A percentile compares a stretch with the other conserved stretches of the same genome.
Conservation (phyloP, 2,888 invertebrate species). For the Nowickia ferox region DNA sequence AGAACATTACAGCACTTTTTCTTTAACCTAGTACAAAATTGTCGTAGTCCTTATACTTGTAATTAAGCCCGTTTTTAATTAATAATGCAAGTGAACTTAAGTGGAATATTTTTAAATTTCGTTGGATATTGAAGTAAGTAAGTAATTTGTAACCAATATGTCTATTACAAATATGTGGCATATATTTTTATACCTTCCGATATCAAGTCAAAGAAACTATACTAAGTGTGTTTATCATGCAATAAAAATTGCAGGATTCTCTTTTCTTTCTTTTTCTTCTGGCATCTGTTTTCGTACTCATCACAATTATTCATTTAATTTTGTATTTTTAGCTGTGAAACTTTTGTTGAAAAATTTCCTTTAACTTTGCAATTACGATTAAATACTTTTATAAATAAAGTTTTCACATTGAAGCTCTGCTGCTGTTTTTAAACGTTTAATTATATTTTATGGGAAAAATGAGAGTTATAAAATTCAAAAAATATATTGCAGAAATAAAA, state of each 20-base stretch:
- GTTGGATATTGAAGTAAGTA: no score
- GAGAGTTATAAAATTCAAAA: neutral
- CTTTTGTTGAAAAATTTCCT: conserved; percentile 24
- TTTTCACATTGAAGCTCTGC: neutral
- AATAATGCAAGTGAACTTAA: no score
- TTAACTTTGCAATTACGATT: conserved; percentile 37
- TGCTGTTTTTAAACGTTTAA: conserved; percentile 38
- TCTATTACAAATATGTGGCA: no score
- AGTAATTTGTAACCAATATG: no score
- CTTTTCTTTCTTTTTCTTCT: neutral
- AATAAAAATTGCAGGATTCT: no score
- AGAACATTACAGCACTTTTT: no score
- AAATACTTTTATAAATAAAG: conserved; percentile 16
- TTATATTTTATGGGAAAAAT: neutral
- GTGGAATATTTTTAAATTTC: no score
- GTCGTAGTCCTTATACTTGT: no score
- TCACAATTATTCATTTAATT: conserved; percentile 33
- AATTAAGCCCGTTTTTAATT: no score
- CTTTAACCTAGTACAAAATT: no score
- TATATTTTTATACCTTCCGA: rapidly evolving
- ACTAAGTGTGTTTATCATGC: no score
- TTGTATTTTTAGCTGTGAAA: neutral
- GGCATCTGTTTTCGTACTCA: conserved; percentile 63
- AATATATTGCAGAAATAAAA: neutral
- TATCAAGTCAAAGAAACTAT: no score